phyloP scores from a whole-genome alignment of 2,113 vertebrate species.

The Desmodus rotundus region DNA sequence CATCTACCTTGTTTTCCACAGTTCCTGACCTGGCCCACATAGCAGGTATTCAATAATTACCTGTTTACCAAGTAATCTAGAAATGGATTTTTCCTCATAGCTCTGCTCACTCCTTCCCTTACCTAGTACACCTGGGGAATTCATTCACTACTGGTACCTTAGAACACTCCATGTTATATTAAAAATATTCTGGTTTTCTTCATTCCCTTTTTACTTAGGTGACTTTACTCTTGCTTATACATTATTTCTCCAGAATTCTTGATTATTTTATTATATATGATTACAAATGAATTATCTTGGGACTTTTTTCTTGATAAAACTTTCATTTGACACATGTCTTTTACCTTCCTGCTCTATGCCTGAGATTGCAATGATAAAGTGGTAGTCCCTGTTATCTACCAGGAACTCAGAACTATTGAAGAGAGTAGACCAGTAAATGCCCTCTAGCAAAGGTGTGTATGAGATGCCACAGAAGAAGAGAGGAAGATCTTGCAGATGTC shows the following conservation, averaged over 20 bases:
- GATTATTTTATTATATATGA: background rate
- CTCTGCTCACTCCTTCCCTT: background rate
- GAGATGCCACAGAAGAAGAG: background rate
- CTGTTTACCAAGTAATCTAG: conserved; percentile 13
- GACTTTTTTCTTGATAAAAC: background rate
- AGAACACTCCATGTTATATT: background rate
- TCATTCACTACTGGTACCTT: background rate
- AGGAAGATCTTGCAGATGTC: background rate
- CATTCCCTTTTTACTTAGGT: background rate
- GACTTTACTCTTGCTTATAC: background rate
- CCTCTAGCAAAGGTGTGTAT: background rate
- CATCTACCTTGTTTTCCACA: background rate
- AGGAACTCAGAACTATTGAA: background rate
- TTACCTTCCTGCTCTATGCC: background rate
- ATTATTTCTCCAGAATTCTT: background rate
- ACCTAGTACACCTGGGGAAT: background rate
- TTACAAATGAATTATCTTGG: background rate
- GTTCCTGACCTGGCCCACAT: background rate
- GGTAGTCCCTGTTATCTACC: background rate
- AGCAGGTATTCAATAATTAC: background rate
- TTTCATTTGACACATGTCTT: background rate
- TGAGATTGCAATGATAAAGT: background rate
- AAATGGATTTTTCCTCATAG: conserved; percentile 26
- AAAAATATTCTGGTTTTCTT: background rate
- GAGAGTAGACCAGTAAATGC: background rate